These are phyloP conservation scores for Meandrusa payeni DNA, from an alignment of 2,888 invertebrate species.

Conservation along the genomic window DNA sequence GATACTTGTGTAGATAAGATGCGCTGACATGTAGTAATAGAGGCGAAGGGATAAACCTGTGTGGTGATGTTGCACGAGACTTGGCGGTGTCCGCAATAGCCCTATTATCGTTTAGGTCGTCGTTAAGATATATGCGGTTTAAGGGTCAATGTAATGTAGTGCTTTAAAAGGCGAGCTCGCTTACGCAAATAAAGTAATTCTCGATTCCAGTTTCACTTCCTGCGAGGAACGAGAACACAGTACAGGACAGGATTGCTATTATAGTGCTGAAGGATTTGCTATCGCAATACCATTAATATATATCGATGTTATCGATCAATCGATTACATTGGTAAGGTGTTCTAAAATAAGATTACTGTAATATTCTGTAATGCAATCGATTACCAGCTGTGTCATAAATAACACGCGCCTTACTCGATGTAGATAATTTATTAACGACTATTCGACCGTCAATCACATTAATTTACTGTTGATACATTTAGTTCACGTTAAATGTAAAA, in stretches of 20 bases:
- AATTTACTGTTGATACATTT: conserved; percentile 16
- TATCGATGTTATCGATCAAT: conserved; percentile 8
- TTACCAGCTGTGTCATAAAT: conserved; percentile 32
- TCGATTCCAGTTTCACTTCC: conserved; percentile 59
- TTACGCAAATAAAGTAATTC: conserved; percentile 55
- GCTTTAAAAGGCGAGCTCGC: conserved; percentile 43
- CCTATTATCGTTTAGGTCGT: conserved; percentile 29
- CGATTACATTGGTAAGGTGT: conserved; percentile 8
- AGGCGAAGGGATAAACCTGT: conserved; percentile 67
- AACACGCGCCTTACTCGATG: conserved; percentile 33
- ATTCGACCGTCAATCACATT: conserved; percentile 14
- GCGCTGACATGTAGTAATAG: conserved; percentile 60
- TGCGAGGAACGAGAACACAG: conserved; percentile 33
- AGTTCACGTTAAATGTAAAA: conserved; percentile 15
- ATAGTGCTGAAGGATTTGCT: conserved; percentile 3
- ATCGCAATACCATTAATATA: conserved; percentile 10
- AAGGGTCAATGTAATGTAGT: conserved; percentile 16
- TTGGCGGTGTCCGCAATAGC: conserved; percentile 34
- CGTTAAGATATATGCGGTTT: conserved; percentile 12
- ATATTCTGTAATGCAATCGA: conserved; percentile 24
- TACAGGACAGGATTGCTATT: neutral
- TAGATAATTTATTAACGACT: conserved; percentile 30
- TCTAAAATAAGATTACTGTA: conserved; percentile 19
- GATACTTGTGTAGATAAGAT: conserved; percentile 74
- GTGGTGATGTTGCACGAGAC: conserved; percentile 23